Evolutionary conservation across 2,797 vertebrate species (phyloP), one percentile per base, ranked within the genome.

Genomic region (Paguma larvata): DNA sequence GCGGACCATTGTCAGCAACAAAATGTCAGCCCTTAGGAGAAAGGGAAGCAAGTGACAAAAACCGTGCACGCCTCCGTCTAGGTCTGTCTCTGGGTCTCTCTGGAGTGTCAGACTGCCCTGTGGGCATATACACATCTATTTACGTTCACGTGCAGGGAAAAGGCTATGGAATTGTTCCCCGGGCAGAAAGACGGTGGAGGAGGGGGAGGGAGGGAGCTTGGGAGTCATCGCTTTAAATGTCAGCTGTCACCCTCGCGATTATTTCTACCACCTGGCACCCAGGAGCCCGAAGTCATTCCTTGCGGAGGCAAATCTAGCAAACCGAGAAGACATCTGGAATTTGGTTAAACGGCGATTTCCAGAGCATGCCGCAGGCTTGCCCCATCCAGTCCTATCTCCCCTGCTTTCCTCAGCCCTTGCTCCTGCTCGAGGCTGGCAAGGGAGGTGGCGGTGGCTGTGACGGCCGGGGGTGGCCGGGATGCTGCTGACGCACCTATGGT

Each of bases 371-470:
- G 1, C 48, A 25, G 68, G 41, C 25, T 44, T 6, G 13, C 13
- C 16, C 53, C 32, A 15, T 12, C 65, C 67, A 25, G 34, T 0
- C 2, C 65, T 12, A 0, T 19, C 70, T 44, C 27, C 72, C 32
- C 68, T 13, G 16, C 30, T 53, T 32, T 62, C 87, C 65, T 59
- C 8, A 0, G 32, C n/a, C 67, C 63, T 12, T 21, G 48, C 38
- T 34, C 46, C 6, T 9, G 18, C 38, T 32, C 38, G 4, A 15
- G 18, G 59, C 70, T 34, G 32, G 77, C 44, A 65, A 38, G 15
- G 73, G 80, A 65, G 51, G 6, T 0, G 48, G 68, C 0, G 0
- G 30, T 16, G 0, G 46, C 1, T 1, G 21, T 2, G 11, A n/a
- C 2, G 15, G 15, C 46, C 25, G 38, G 51, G 38, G 23, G 30